These are phyloP conservation scores for Percopsis omiscomaycus DNA, from an alignment of 2,797 vertebrate species.

Conservation along the genomic window DNA sequence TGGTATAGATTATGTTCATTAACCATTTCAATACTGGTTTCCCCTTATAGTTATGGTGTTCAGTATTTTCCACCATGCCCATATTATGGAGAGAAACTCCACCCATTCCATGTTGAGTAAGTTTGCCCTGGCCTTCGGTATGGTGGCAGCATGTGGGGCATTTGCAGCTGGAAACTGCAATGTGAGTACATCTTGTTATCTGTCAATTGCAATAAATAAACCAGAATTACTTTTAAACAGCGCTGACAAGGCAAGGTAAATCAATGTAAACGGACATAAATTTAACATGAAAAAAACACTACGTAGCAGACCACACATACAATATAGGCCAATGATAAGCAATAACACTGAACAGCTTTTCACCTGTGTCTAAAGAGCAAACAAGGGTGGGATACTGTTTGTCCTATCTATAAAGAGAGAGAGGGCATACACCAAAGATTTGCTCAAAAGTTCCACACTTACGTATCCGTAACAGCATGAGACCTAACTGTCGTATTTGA, in stretches of 20 bases:
- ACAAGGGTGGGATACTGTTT: slow-evolving; percentile 39
- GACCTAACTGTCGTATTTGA: too few relatives aligned
- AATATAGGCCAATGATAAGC: not conserved
- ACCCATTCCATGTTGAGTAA: slow-evolving; percentile 66
- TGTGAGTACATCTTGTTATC: slow-evolving; percentile 59
- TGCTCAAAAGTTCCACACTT: not conserved
- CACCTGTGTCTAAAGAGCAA: slow-evolving; percentile 33
- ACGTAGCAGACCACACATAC: not conserved
- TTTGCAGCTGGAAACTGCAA: slow-evolving; percentile 81
- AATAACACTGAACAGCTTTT: slow-evolving; percentile 15
- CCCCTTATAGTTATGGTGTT: slow-evolving; percentile 73
- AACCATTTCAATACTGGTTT: slow-evolving; percentile 6
- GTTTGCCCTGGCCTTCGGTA: slow-evolving; percentile 66
- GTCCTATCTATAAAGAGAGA: slow-evolving; percentile 19
- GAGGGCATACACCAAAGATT: slow-evolving; percentile 1
- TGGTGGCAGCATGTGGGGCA: slow-evolving; percentile 66
- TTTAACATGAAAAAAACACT: too few relatives aligned
- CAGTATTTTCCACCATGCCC: slow-evolving; percentile 77
- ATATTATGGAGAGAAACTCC: slow-evolving; percentile 71
- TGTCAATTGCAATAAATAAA: not conserved
- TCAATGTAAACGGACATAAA: too few relatives aligned
- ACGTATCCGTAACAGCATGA: not conserved
- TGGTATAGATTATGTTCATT: not conserved
- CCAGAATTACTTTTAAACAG: not conserved
- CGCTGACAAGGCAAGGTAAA: not conserved